Conservation (phyloP, 2,888 invertebrate species). For the Formica aserva region DNA sequence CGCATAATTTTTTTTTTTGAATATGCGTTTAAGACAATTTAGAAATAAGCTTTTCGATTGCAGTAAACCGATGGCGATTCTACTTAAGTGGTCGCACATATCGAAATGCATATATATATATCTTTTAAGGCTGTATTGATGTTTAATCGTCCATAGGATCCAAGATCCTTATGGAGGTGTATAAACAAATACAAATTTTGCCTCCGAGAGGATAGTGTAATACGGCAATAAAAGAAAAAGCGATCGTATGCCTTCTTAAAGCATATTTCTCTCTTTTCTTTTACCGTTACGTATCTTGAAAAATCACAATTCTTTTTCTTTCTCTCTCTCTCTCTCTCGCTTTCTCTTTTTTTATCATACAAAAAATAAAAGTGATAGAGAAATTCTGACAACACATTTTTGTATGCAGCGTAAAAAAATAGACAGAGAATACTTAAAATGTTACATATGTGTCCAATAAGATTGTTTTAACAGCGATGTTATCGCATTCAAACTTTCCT, state of each 20-base stretch:
- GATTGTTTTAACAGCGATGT: slow-evolving; percentile 40
- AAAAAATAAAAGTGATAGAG: slow-evolving; percentile 14
- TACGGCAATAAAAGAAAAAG: slow-evolving; percentile 72
- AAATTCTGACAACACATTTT: slow-evolving; percentile 21
- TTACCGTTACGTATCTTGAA: slow-evolving; percentile 8
- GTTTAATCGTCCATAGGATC: slow-evolving; percentile 73
- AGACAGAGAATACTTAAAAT: slow-evolving; percentile 4
- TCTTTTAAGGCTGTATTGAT: slow-evolving; percentile 55
- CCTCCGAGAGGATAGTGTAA: slow-evolving; percentile 76
- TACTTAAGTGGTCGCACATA: slow-evolving; percentile 46
- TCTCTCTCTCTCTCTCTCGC: slow-evolving; percentile 16
- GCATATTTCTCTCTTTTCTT: slow-evolving; percentile 25
- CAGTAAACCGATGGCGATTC: slow-evolving; percentile 10
- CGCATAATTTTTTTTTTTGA: neutral
- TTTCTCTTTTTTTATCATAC: slow-evolving; percentile 2
- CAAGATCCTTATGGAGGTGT: slow-evolving; percentile 65
- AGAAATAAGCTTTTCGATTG: slow-evolving; percentile 19
- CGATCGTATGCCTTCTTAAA: slow-evolving; percentile 47
- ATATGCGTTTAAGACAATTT: slow-evolving; percentile 1
- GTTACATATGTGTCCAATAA: slow-evolving; percentile 9
- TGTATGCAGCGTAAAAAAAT: slow-evolving; percentile 6
- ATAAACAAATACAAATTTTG: slow-evolving; percentile 64
- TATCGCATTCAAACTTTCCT: slow-evolving; percentile 23
- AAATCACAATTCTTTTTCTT: slow-evolving; percentile 4
- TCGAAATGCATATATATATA: slow-evolving; percentile 41